Base-by-base conservation (phyloP, 64 coral and sea anemone species). In the Actinia equina region DNA sequence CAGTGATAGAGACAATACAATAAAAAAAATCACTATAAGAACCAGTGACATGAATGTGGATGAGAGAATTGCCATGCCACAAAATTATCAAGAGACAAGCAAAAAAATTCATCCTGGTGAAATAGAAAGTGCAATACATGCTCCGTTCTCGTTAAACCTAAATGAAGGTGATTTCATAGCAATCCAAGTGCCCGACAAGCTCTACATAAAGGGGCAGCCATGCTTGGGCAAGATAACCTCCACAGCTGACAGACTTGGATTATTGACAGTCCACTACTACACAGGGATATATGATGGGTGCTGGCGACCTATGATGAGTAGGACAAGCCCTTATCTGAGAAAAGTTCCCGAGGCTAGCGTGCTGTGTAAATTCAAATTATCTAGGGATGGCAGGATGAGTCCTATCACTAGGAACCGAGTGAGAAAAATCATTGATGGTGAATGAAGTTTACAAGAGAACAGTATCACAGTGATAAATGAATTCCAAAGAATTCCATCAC, bases 221-320 rank as follows among this genome's bases (percentile, higher is more conserved):
- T 99, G 97, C 53, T 82, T 99, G 59, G 97, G 97, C 43, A 93
- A 92, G 90, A 85, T 99, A 42, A 90, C 83, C 25, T 59, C 90
- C 9, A 61, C 88, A 17, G 79, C 81, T 25, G 91, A 99, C 44
- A 86, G 88, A 43, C 80, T 87, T n/a, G 93, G 91, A 7, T 79
- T 92, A 59, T 55, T 95, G 10, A 91, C 93, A 22, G 93, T 99
- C 13, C 97, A 99, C 79, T 95, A 99, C 77, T 93, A 95, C 86
- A 95, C 93, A 3, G 97, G 97, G 3, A 93, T 80, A 23, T 99
- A 99, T 77, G 84, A 91, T 52, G 93, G 97, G 0, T 78, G 61
- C 15, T 99, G 93, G 91, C 79, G 97, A 58, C 97, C 97, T 6
- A 99, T 99, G 97, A 95, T 99, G 97, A 99, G 97, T 83, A 44